Evolutionary conservation across 1,140 invertebrate genomes (phyloP).

Genomic region (Nasonia longicornis): DNA sequence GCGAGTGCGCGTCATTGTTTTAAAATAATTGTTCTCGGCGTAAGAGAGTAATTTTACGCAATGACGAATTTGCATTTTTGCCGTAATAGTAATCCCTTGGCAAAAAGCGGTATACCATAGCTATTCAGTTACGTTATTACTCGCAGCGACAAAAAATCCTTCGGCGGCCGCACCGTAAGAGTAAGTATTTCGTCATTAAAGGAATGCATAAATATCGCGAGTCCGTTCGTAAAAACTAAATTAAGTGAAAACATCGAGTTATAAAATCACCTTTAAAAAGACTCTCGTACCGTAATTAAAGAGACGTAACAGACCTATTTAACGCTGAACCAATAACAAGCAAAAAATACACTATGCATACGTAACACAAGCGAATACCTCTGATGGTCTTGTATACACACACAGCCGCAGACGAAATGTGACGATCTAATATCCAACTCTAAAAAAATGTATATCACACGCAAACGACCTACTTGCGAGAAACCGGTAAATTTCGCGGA

Average conservation of each 20-base stretch:
- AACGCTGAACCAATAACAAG: neutral
- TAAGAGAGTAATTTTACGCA: neutral
- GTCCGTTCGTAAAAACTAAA: neutral
- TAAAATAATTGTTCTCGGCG: neutral
- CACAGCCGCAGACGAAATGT: neutral
- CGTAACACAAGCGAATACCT: too few species aligned
- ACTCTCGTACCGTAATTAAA: neutral
- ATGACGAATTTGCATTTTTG: neutral
- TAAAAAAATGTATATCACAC: neutral
- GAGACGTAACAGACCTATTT: neutral
- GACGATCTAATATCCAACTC: neutral
- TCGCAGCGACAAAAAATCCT: neutral
- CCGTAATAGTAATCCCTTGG: neutral
- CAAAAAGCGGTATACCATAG: neutral
- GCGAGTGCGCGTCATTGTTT: neutral
- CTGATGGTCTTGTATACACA: too few species aligned
- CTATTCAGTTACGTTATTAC: neutral
- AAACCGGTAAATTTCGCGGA: neutral
- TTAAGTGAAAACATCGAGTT: neutral
- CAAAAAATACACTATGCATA: neutral
- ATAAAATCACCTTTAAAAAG: constrained; percentile 4
- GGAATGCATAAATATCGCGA: neutral
- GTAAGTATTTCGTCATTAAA: neutral
- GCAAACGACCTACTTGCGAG: constrained; percentile 15
- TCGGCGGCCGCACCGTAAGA: too few species aligned